These are phyloP conservation scores for Trichogramma evanescens DNA, from an alignment of 2,888 invertebrate species.

Conservation along the genomic window DNA sequence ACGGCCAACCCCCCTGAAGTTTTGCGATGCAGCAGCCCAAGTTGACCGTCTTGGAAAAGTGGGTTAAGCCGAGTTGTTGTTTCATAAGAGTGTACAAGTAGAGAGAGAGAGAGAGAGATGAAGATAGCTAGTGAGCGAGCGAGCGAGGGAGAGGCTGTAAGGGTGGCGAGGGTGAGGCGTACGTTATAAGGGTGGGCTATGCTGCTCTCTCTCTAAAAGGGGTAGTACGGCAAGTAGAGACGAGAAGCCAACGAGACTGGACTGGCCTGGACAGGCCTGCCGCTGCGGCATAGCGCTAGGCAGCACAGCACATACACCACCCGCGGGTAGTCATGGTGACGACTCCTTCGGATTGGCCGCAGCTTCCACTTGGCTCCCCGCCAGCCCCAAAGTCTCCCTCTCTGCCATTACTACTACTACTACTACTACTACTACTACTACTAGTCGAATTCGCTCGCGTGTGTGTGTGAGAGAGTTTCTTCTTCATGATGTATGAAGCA, in stretches of 20 bases:
- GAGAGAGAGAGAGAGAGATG: background rate
- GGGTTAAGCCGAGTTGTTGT: conserved; percentile 38
- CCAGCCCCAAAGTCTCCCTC: conserved; percentile 26
- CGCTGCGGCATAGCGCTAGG: background rate
- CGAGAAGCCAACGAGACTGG: background rate
- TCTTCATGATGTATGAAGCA: too few relatives aligned
- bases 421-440: conserved; percentile 21
- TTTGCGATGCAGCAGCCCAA: background rate
- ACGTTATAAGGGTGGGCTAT: too few relatives aligned
- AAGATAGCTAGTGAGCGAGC: background rate
- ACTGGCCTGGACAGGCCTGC: conserved; percentile 1
- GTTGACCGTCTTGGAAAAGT: conserved; percentile 32
- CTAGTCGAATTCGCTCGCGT: too few relatives aligned
- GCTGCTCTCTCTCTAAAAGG: too few relatives aligned
- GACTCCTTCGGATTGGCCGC: conserved; percentile 47
- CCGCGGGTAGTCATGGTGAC: conserved; percentile 46
- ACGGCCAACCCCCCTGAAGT: too few relatives aligned
- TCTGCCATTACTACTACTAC: conserved; percentile 23
- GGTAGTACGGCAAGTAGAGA: too few relatives aligned
- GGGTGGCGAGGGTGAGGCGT: background rate
- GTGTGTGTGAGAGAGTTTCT: too few relatives aligned
- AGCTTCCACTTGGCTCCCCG: conserved; percentile 42
- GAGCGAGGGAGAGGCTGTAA: conserved; percentile 14
- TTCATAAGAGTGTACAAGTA: background rate
- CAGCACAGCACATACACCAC: conserved; percentile 15